phyloP scores from a whole-genome alignment of 2,888 invertebrate species.

The Tholera decimalis region DNA sequence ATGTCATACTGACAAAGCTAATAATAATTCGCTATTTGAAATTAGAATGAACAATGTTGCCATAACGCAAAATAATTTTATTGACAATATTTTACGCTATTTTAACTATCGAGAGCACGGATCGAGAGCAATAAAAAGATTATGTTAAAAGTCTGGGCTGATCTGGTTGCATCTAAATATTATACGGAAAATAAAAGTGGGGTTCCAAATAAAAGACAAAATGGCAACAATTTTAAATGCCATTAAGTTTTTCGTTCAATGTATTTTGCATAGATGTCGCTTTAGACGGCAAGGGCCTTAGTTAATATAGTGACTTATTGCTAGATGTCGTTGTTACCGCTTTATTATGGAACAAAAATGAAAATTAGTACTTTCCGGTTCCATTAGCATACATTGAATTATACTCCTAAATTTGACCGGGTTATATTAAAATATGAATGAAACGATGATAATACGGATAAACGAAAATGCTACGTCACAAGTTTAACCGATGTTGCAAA shows the following conservation, averaged over 20 bases:
- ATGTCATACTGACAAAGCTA: constrained; percentile 36
- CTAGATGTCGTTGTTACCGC: constrained; percentile 48
- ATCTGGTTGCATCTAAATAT: no score
- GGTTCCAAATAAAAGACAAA: no score
- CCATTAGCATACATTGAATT: background rate
- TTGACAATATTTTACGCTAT: no score
- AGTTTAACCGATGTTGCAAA: background rate
- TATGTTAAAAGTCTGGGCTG: no score
- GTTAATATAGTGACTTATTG: background rate
- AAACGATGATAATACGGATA: constrained; percentile 31
- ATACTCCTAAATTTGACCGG: constrained; percentile 27
- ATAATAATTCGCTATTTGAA: constrained; percentile 47
- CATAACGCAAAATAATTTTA: background rate
- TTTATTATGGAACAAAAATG: constrained; percentile 29
- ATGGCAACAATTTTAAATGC: no score
- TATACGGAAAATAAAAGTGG: no score
- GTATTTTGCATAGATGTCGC: constrained; percentile 44
- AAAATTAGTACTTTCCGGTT: background rate
- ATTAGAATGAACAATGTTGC: constrained; percentile 35
- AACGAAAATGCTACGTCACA: constrained; percentile 19
- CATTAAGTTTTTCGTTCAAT: background rate
- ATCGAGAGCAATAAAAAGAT: no score
- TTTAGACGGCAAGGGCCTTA: background rate
- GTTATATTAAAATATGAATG: constrained; percentile 32
- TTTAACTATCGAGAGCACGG: no score